Percentiles rank a stretch among this genome's conserved stretches.
Evolutionary conservation across 2,113 vertebrate genomes (phyloP).

Genomic region (Sarotherodon lohbergeri): DNA sequence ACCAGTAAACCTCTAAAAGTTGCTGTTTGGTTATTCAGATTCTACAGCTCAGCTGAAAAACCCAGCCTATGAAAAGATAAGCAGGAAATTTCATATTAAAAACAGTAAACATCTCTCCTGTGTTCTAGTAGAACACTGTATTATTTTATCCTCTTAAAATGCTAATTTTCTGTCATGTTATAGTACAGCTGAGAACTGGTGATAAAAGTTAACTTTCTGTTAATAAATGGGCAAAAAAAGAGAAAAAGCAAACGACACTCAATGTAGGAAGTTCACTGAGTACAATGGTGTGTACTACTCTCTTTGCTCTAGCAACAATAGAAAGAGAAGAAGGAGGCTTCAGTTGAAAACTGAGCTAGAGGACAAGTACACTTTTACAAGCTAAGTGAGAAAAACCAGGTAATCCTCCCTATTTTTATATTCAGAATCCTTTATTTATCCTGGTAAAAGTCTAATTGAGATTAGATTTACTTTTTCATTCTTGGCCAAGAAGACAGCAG

Average conservation of each 20-base stretch:
- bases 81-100: not conserved
- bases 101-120: not conserved
- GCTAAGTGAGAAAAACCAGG: too few relatives aligned
- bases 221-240: not conserved
- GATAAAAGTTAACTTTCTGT: accelerated
- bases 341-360: not conserved
- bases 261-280: not conserved
- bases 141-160: not conserved
- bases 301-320: not conserved
- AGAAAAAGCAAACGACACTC: not conserved
- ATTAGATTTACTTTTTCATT: too few relatives aligned
- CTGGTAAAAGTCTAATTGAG: too few relatives aligned
- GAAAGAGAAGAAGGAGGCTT: not conserved
- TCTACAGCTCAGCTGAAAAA: not conserved
- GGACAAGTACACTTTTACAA: not conserved
- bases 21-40: not conserved
- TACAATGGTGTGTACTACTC: not conserved
- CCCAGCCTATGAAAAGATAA: not conserved
- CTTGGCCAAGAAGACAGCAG: too few relatives aligned
- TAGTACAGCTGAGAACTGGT: not conserved
- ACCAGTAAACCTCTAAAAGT: not conserved
- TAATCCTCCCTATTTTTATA: too few relatives aligned
- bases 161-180: not conserved
- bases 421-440: too few relatives aligned
- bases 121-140: not conserved